These are phyloP conservation scores for Halyomorpha halys DNA, from an alignment of 1,140 invertebrate genomes.

Conservation along the genomic window DNA sequence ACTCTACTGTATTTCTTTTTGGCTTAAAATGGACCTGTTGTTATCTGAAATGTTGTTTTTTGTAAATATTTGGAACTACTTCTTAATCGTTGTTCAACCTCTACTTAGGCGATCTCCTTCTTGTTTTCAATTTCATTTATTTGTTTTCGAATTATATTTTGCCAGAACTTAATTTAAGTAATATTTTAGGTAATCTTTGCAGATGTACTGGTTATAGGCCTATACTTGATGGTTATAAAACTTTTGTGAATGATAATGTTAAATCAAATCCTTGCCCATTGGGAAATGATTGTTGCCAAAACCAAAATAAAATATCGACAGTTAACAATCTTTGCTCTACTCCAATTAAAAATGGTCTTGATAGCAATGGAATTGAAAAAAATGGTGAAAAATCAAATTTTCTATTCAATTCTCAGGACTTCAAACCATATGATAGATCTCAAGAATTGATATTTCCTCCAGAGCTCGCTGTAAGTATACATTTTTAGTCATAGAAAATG, in stretches of 20 bases:
- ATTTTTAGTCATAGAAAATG: no score
- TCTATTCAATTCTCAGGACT: neutral
- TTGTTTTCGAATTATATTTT: no score
- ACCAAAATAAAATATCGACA: no score
- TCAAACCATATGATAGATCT: slow-evolving; percentile 57
- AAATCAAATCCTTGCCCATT: neutral
- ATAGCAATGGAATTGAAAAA: neutral
- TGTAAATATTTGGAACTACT: no score
- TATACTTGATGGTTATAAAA: slow-evolving; percentile 78
- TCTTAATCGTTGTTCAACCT: no score
- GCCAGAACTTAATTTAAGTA: no score
- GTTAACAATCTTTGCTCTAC: no score
- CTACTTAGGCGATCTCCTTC: no score
- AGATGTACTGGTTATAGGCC: slow-evolving; percentile 84
- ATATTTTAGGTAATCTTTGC: slow-evolving; percentile 63
- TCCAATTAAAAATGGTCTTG: neutral
- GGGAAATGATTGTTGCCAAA: slow-evolving; percentile 3
- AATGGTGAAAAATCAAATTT: neutral
- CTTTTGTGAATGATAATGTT: slow-evolving; percentile 61
- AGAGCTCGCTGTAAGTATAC: slow-evolving; percentile 38
- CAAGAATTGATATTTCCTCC: slow-evolving; percentile 93
- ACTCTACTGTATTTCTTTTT: no score
- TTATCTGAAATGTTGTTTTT: no score
- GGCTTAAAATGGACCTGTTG: no score
- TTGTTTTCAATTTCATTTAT: no score